Percentiles rank a stretch among this genome's conserved stretches.
Conservation (phyloP, 2,888 invertebrate species). For the Spatulosminthurus flaviceps region DNA sequence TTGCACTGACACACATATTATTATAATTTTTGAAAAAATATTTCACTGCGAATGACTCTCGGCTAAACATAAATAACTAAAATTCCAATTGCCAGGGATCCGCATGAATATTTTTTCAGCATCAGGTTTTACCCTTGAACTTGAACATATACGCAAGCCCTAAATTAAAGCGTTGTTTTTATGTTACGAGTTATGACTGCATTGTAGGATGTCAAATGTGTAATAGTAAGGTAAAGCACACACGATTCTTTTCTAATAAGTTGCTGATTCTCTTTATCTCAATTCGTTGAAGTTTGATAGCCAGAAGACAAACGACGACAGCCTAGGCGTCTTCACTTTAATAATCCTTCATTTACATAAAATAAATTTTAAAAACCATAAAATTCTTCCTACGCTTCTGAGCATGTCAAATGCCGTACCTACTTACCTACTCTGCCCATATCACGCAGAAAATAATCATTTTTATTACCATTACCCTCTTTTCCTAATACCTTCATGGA, state of each 20-base stretch:
- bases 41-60: too few relatives aligned
- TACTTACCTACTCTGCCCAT: slow-evolving; percentile 7
- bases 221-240: too few relatives aligned
- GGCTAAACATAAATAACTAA: neutral
- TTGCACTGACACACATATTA: too few relatives aligned
- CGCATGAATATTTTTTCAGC: neutral
- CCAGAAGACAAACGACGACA: neutral
- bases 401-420: neutral
- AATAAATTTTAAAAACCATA: slow-evolving; percentile 16
- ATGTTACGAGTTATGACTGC: too few relatives aligned
- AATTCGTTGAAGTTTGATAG: neutral
- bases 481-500: neutral
- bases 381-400: slow-evolving; percentile 8
- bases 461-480: slow-evolving; percentile 9
- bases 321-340: slow-evolving; percentile 8
- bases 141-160: neutral
- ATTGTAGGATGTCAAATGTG: too few relatives aligned
- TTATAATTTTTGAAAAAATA: too few relatives aligned
- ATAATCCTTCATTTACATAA: slow-evolving; percentile 6
- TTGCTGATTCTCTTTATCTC: neutral
- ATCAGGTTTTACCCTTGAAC: neutral
- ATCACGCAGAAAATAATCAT: slow-evolving; percentile 6
- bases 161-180: neutral
- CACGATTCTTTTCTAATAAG: neutral
- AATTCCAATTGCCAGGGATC: neutral